A percentile compares a stretch with the other conserved stretches of the same genome.
Evolutionary conservation across 1,140 invertebrate species (phyloP).

Genomic region (Calliphora vicina): DNA sequence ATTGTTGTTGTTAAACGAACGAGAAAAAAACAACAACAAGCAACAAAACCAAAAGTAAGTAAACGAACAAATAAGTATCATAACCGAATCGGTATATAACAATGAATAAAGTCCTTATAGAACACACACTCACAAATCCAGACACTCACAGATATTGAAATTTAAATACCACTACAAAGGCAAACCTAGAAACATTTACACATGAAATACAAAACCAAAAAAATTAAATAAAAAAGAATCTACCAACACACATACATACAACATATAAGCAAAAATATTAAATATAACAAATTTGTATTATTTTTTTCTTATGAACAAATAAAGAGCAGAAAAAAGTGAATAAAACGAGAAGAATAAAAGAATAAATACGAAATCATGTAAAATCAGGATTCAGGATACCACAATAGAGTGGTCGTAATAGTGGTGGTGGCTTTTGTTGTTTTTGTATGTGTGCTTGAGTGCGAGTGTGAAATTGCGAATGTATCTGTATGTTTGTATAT

Average conservation of each 20-base stretch:
- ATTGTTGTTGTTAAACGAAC: background rate
- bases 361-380: conserved; percentile 43
- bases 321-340: background rate
- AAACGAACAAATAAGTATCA: background rate
- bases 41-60: background rate
- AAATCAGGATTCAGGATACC: conserved; percentile 58
- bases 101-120: background rate
- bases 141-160: background rate
- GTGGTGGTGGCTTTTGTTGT: conserved; percentile 31
- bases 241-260: no score
- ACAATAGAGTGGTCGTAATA: conserved; percentile 56
- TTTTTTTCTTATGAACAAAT: background rate
- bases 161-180: background rate
- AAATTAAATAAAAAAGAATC: no score
- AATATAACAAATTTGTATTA: background rate
- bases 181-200: background rate
- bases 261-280: background rate
- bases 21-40: background rate
- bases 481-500: background rate
- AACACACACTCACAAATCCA: background rate
- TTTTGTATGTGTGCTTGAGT: background rate
- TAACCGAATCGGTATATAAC: background rate
- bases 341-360: background rate
- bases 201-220: background rate
- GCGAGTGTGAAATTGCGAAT: background rate